Percentiles rank a stretch among this genome's conserved stretches.
Conservation (phyloP, 2,888 invertebrate genomes). For the Lypha dubia region DNA sequence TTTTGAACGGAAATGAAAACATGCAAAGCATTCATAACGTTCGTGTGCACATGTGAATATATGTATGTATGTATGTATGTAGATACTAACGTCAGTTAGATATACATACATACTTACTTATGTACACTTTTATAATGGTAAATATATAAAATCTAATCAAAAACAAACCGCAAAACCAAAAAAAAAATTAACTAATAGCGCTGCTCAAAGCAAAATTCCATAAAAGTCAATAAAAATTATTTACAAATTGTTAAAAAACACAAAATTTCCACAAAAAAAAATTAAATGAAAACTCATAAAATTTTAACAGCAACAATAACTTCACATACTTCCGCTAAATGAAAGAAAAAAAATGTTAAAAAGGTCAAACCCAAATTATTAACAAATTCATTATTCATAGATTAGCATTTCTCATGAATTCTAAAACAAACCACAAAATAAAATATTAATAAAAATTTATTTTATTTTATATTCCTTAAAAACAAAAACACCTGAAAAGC, state of each 20-base stretch:
- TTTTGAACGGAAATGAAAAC: slow-evolving; percentile 34
- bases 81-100: slow-evolving; percentile 5
- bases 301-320: slow-evolving; percentile 9
- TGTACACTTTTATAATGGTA: not conserved
- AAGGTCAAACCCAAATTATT: slow-evolving; percentile 13
- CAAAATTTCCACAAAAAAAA: slow-evolving; percentile 15
- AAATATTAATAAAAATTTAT: slow-evolving; percentile 29
- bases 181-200: slow-evolving; percentile 12
- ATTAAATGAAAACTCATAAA: slow-evolving; percentile 11
- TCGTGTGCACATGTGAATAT: not conserved
- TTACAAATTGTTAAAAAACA: slow-evolving; percentile 31
- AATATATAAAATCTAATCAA: slow-evolving; percentile 12
- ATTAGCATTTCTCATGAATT: slow-evolving; percentile 13
- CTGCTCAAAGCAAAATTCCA: slow-evolving; percentile 40
- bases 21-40: slow-evolving; percentile 23
- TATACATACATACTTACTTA: not conserved
- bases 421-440: not conserved
- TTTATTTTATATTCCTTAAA: slow-evolving; percentile 49
- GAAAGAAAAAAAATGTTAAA: not conserved
- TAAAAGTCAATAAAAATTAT: slow-evolving; percentile 47
- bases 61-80: not conserved
- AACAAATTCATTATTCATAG: slow-evolving; percentile 1
- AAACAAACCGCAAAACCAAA: slow-evolving; percentile 53
- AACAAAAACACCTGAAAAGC: slow-evolving; percentile 70
- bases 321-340: slow-evolving; percentile 42